These are phyloP conservation scores for Pocillopora grandis DNA, from an alignment of 92 coral and sea anemone species.

Conservation along the genomic window DNA sequence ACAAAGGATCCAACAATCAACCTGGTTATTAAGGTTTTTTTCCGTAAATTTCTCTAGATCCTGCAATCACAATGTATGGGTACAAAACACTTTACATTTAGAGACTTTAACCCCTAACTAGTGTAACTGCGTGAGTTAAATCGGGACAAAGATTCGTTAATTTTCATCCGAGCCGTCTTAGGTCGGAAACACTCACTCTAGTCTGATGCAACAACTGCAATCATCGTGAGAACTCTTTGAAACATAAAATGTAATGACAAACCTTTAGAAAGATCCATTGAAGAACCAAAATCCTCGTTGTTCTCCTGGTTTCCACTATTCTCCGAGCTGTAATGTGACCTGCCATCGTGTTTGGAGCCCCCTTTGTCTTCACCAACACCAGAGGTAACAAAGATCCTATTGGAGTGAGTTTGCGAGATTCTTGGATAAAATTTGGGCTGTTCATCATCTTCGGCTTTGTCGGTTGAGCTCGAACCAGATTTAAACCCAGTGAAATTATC, in stretches of 20 bases:
- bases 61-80: too few relatives aligned
- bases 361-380: constrained; percentile 24
- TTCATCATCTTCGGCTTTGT: neutral
- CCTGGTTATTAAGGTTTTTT: too few relatives aligned
- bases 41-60: too few relatives aligned
- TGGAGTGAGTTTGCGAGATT: constrained; percentile 11
- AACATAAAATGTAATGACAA: neutral
- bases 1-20: too few relatives aligned
- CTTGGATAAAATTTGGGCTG: neutral
- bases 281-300: constrained; percentile 6
- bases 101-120: too few relatives aligned
- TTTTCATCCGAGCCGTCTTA: too few relatives aligned
- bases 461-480: constrained; percentile 16
- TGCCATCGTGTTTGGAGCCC: constrained; percentile 11
- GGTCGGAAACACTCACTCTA: neutral
- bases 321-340: constrained; percentile 14
- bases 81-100: too few relatives aligned
- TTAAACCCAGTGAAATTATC: constrained; percentile 21
- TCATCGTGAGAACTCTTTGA: too few relatives aligned
- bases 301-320: constrained; percentile 1
- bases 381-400: constrained; percentile 15
- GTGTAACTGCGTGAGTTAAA: too few relatives aligned
- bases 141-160: too few relatives aligned
- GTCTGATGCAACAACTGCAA: too few relatives aligned
- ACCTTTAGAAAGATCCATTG: constrained; percentile 53